Base-by-base conservation (phyloP, 1,140 invertebrate species). In the Drosophila ficusphila region DNA sequence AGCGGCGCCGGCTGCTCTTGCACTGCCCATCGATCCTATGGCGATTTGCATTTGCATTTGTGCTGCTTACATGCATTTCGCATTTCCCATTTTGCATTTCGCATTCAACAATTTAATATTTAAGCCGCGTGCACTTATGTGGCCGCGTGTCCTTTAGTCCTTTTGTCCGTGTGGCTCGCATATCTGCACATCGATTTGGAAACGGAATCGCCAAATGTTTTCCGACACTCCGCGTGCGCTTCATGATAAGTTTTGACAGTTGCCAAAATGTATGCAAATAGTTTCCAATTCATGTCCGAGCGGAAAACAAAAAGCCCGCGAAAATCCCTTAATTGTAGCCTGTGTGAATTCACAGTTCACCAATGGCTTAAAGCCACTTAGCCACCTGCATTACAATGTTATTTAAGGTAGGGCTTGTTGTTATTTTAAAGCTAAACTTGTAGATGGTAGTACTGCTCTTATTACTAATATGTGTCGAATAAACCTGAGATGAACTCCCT, bases 231-330 rank as follows among this genome's bases (percentile, higher is more conserved):
- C 48, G 57, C 58, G 36, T 53, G 49, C 41, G 51, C 73, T 70
- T 60, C 62, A 60, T 67, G 75, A 83, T 85, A 83, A 79, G 79
- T 85, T 83, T 67, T 76, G 79, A 76, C 79, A 75, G 76, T 76
- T 74, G 70, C 60, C 71, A 47, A 51, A 52, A 75, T 60, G 44
- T 58, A 86, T 85, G 72, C 62, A 76, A 79, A 85, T 79, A 39
- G 58, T 56, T 74, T 48, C 23, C 14, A 47, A 51, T 70, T 39
- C 33, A 27, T 21, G 38, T 25, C n/a, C 27, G 39, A 25, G 31
- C 33, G 33, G 41, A 38, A 51, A 38, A 34, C 42, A 70, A 36
- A 48, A 33, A 29, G 6, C 61, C 48, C 7, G 9, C 12, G 38
- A 33, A 41, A 69, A 65, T 65, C 58, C 44, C 34, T 52, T 65